phyloP scores from a whole-genome alignment of 2,797 vertebrate species.

The Aphelocoma californica region DNA sequence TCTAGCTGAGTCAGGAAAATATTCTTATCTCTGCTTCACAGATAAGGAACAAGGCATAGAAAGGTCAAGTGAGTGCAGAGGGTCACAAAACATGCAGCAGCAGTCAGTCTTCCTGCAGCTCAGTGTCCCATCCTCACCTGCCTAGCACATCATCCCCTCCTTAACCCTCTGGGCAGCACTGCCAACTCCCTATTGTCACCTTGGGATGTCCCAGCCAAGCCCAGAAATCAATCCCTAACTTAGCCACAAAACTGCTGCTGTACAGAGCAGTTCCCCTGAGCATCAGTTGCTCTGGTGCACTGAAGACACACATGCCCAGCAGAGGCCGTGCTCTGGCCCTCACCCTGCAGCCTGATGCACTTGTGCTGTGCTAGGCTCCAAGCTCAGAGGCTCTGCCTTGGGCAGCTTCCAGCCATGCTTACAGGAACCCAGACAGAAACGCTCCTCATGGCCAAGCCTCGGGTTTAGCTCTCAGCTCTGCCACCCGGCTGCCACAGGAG shows the following conservation, averaged over 20 bases:
- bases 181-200: not conserved
- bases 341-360: not conserved
- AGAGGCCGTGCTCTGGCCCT: not conserved
- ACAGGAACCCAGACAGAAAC: not conserved
- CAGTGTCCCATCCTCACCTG: not conserved
- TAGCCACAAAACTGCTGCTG: not conserved
- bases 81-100: not conserved
- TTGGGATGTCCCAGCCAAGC: not conserved
- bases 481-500: rapidly evolving
- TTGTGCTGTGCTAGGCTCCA: rapidly evolving
- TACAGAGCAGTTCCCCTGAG: not conserved
- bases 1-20: not conserved
- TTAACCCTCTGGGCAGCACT: not conserved
- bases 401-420: not conserved
- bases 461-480: not conserved
- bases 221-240: not conserved
- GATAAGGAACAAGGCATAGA: not conserved
- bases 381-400: not conserved
- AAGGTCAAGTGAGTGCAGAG: not conserved
- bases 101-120: not conserved
- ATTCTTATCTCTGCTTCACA: not conserved
- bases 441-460: rapidly evolving
- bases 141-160: not conserved
- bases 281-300: not conserved
- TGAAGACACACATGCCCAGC: rapidly evolving